Evolutionary conservation across 2,113 vertebrate species (phyloP), one percentile per base, ranked within the genome.

Genomic region (Copsychus sechellarum): DNA sequence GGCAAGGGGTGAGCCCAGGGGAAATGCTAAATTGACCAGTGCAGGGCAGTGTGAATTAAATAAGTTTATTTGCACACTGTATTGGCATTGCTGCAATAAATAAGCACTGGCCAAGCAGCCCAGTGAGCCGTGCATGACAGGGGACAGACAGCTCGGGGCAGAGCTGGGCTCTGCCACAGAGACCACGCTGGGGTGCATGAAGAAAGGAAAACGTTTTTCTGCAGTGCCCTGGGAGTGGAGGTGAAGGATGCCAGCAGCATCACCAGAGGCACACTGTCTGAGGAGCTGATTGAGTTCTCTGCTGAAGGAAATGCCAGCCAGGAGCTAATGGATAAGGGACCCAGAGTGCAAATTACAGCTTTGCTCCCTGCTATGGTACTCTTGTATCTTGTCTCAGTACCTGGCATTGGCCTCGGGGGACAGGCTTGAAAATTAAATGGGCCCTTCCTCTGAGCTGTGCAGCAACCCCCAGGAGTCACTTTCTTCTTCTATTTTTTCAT

Each of bases 141-240:
- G 28, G 33, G 17, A 87, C 33, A 34, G 47, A 8, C 48, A 80
- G 82, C 58, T 42, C 3, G 0, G 36, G 13, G 54, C 34, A 73
- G 71, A 61, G 40, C 51, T 29, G 43, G 73, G 47, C 50, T 77
- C 45, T 45, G n/a, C 1, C 62, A 9, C 61, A 50, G 45, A 36
- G 11, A 22, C 51, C 20, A 17, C 1, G 0, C 0, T n/a, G 76
- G n/a, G 66, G 36, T 16, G 28, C 4, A 0, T 0, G 4, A 9
- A 25, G 54, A 53, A 61, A 24, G 74, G 45, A 60, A 73, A n/a
- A 11, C 0, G 0, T 67, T 64, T 56, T 48, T 36, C 72, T 86
- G 89, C 14, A 1, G 54, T 51, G 73, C 77, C 56, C 61, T 47
- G 69, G 73, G 40, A n/a, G 62, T 4, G 28, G 31, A 80, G 66